phyloP scores from a whole-genome alignment of 2,797 vertebrate genomes.

The Sebastes oblongus region DNA sequence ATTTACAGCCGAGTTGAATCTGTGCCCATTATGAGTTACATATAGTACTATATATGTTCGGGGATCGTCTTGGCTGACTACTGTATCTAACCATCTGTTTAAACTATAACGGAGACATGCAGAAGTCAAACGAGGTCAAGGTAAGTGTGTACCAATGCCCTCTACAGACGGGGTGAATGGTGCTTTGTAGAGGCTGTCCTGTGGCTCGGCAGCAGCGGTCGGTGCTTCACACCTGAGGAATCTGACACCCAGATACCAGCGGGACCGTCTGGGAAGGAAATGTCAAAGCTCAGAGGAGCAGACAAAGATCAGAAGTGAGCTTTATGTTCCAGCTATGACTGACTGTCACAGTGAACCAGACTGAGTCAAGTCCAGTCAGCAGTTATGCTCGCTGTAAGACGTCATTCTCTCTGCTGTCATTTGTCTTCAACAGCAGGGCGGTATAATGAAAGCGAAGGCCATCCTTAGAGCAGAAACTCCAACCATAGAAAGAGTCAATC shows the following conservation, averaged over 20 bases:
- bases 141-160: neutral
- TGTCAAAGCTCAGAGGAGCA: slow-evolving; percentile 40
- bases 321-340: neutral
- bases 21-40: neutral
- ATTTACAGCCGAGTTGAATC: neutral
- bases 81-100: neutral
- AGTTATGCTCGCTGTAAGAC: neutral
- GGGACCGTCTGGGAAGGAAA: slow-evolving; percentile 48
- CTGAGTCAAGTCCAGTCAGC: slow-evolving; percentile 10
- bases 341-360: slow-evolving; percentile 11
- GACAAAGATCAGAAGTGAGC: slow-evolving; percentile 19
- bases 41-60: neutral
- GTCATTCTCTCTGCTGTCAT: neutral
- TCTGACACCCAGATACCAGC: slow-evolving; percentile 65
- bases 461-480: neutral
- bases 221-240: slow-evolving; percentile 65
- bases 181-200: slow-evolving; percentile 45
- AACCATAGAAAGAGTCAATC: neutral
- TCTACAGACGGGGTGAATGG: slow-evolving; percentile 44
- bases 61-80: neutral
- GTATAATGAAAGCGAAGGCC: neutral
- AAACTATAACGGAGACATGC: neutral
- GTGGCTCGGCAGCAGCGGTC: slow-evolving; percentile 15
- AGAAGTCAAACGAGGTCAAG: neutral
- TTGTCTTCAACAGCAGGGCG: neutral